phyloP scores from a whole-genome alignment of 2,888 invertebrate species.

The Lapara coniferarum region DNA sequence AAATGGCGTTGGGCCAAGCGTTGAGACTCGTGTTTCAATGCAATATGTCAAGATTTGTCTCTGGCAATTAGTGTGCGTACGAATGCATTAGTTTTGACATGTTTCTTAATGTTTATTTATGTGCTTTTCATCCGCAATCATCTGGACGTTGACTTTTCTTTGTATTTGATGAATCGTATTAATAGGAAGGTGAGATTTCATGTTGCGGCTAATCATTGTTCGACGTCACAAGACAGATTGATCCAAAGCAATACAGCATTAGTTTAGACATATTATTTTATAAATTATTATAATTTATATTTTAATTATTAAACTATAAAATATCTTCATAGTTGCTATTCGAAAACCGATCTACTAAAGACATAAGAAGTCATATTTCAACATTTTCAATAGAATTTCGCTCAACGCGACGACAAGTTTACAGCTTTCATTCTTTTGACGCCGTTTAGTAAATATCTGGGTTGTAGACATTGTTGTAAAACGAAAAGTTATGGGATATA shows the following conservation, averaged over 20 bases:
- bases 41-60: conserved; percentile 12
- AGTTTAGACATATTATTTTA: too few species aligned
- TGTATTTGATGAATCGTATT: neutral
- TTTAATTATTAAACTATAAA: too few species aligned
- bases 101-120: conserved; percentile 1
- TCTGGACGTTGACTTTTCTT: neutral
- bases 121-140: conserved; percentile 1
- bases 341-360: neutral
- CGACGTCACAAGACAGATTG: too few species aligned
- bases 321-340: neutral
- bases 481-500: neutral
- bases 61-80: conserved; percentile 16
- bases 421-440: neutral
- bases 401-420: neutral
- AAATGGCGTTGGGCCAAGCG: conserved; percentile 36
- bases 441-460: neutral
- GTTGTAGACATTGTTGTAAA: too few species aligned
- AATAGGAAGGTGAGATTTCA: neutral
- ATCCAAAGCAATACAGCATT: too few species aligned
- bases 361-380: neutral
- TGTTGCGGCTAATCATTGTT: too few species aligned
- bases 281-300: too few species aligned
- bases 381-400: neutral
- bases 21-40: conserved; percentile 27
- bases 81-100: conserved; percentile 17